Evolutionary conservation across 2,113 vertebrate species (phyloP).

Genomic region (Ceyx margarethae): DNA sequence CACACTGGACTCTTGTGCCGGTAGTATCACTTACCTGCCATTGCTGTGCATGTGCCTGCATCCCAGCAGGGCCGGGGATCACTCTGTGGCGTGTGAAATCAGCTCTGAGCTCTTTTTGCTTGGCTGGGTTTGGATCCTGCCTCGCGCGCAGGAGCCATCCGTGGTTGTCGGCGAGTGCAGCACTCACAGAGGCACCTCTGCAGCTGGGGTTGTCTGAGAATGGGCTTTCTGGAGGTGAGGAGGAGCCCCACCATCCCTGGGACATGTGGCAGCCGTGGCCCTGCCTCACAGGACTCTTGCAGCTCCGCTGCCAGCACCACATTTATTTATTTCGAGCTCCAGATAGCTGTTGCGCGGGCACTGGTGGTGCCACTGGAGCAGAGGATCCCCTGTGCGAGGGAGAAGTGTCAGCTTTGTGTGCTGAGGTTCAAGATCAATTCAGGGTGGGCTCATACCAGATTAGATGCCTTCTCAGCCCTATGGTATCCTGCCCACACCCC

Average conservation of each 20-base stretch:
- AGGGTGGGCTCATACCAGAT: fast-evolving
- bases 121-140: background rate
- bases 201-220: fast-evolving
- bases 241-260: fast-evolving
- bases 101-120: background rate
- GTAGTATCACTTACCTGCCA: background rate
- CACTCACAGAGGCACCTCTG: background rate
- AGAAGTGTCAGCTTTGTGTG: background rate
- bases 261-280: background rate
- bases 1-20: fast-evolving
- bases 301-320: background rate
- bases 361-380: background rate
- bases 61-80: fast-evolving
- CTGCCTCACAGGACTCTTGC: fast-evolving
- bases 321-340: background rate
- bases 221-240: fast-evolving
- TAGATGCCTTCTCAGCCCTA: background rate
- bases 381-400: fast-evolving
- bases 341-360: fast-evolving
- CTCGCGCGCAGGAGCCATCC: fast-evolving
- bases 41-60: fast-evolving
- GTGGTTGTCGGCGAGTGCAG: fast-evolving
- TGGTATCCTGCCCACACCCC: background rate
- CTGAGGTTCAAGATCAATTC: background rate
- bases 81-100: fast-evolving